A percentile compares a stretch with the other conserved stretches of the same genome.
These are phyloP conservation scores for Chionomys nivalis DNA, from an alignment of 2,113 vertebrate species.

Conservation along the genomic window DNA sequence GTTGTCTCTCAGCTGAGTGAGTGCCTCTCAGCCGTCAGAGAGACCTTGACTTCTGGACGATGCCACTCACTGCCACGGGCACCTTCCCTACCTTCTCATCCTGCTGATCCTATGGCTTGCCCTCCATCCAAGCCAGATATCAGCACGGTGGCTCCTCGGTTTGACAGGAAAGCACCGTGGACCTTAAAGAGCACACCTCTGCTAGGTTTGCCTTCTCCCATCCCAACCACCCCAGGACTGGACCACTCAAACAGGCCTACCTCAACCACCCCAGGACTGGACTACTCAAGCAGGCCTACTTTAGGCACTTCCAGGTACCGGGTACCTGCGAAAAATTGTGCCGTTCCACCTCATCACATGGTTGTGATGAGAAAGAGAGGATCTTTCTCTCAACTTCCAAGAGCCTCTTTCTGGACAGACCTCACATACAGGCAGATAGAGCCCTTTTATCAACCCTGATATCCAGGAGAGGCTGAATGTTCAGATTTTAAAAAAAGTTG, in stretches of 20 bases:
- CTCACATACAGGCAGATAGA: neutral
- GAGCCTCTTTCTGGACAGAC: neutral
- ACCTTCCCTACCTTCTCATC: neutral
- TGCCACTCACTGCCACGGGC: rapidly evolving
- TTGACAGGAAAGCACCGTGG: rapidly evolving
- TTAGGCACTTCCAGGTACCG: neutral
- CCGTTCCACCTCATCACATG: neutral
- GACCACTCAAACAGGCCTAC: too few species aligned
- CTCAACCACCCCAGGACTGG: too few species aligned
- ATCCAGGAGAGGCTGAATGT: neutral
- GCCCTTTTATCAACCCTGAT: neutral
- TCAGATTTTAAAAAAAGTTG: neutral
- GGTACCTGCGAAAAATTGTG: too few species aligned
- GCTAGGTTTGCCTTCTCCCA: neutral
- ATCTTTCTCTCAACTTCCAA: neutral
- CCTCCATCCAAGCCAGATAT: too few species aligned
- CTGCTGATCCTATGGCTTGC: neutral
- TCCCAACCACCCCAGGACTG: rapidly evolving
- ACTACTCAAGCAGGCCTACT: too few species aligned
- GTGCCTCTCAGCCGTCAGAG: neutral
- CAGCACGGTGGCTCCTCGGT: neutral
- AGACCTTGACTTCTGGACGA: too few species aligned
- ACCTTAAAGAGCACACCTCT: neutral
- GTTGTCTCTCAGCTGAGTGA: neutral
- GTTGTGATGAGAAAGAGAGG: rapidly evolving